Conservation (phyloP, 2,113 vertebrate genomes). For the Spea multiplicata region DNA sequence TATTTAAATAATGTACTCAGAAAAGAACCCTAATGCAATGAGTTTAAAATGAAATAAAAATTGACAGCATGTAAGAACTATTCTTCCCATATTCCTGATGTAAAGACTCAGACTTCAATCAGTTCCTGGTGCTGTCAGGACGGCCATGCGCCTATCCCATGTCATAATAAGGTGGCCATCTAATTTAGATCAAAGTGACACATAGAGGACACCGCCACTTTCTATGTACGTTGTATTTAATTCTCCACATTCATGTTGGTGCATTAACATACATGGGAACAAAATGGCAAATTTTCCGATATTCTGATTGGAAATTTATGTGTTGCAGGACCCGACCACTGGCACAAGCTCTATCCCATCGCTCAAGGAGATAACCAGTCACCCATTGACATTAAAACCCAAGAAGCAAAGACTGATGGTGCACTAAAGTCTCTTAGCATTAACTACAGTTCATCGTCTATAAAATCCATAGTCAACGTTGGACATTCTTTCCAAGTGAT, state of each 20-base stretch:
- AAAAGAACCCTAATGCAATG: no score
- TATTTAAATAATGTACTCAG: no score
- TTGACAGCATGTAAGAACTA: no score
- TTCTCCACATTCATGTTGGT: background rate
- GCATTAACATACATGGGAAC: background rate
- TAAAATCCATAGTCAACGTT: constrained; percentile 68
- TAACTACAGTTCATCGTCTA: constrained; percentile 66
- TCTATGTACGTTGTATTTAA: no score
- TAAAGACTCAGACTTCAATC: no score
- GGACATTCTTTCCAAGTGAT: constrained; percentile 73
- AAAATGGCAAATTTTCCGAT: background rate
- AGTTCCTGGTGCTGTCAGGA: no score
- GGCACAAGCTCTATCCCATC: constrained; percentile 62
- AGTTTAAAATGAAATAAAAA: no score
- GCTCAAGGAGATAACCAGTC: constrained; percentile 68
- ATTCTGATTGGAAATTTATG: background rate
- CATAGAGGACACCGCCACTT: no score
- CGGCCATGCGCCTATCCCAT: no score
- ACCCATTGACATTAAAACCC: constrained; percentile 70
- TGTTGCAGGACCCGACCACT: constrained; percentile 66
- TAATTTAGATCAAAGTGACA: no score
- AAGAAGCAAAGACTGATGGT: constrained; percentile 53
- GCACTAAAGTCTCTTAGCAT: constrained; percentile 61
- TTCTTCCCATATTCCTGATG: no score
- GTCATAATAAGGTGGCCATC: no score